Percentiles rank a stretch among this genome's conserved stretches.
These are phyloP conservation scores for Drosophila yakuba DNA, from an alignment of 1,140 invertebrate species.

Conservation along the genomic window DNA sequence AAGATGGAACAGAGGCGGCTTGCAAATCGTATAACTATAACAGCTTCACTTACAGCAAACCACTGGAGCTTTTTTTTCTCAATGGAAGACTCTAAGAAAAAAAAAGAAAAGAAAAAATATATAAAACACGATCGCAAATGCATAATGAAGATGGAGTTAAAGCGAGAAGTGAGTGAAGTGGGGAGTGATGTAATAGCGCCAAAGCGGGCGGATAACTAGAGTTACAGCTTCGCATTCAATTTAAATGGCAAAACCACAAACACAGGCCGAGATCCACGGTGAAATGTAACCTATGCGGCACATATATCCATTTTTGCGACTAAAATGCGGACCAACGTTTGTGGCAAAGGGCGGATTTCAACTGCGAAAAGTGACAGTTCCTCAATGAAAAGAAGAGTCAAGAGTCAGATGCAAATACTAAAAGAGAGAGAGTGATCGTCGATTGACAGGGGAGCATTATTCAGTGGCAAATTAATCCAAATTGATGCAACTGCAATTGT, in stretches of 20 bases:
- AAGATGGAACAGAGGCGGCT: slow-evolving; percentile 23
- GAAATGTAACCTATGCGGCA: slow-evolving; percentile 34
- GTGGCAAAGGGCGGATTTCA: slow-evolving; percentile 28
- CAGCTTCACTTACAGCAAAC: slow-evolving; percentile 38
- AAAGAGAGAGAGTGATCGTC: neutral
- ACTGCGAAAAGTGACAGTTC: slow-evolving; percentile 28
- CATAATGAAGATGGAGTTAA: slow-evolving; percentile 36
- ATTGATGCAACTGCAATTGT: slow-evolving; percentile 57
- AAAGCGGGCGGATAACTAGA: slow-evolving; percentile 71
- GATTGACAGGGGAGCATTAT: slow-evolving; percentile 8
- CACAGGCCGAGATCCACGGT: slow-evolving; percentile 17
- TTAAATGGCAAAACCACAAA: slow-evolving; percentile 75
- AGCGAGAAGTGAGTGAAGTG: slow-evolving; percentile 24
- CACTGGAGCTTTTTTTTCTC: slow-evolving; percentile 47
- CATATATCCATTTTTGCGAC: slow-evolving; percentile 22
- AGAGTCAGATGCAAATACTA: neutral
- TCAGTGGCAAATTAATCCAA: slow-evolving; percentile 49
- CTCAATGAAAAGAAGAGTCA: slow-evolving; percentile 7
- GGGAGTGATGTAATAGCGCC: slow-evolving; percentile 69
- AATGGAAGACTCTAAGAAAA: slow-evolving; percentile 55
- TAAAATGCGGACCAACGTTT: slow-evolving; percentile 3
- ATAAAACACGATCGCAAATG: slow-evolving; percentile 16
- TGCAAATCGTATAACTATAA: slow-evolving; percentile 55
- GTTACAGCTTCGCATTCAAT: slow-evolving; percentile 67
- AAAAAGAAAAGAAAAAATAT: slow-evolving; percentile 1